Percentiles rank a stretch among this genome's conserved stretches.
These are phyloP conservation scores for Enteromius radiatus DNA, from an alignment of 2,797 vertebrate genomes.

Conservation along the genomic window DNA sequence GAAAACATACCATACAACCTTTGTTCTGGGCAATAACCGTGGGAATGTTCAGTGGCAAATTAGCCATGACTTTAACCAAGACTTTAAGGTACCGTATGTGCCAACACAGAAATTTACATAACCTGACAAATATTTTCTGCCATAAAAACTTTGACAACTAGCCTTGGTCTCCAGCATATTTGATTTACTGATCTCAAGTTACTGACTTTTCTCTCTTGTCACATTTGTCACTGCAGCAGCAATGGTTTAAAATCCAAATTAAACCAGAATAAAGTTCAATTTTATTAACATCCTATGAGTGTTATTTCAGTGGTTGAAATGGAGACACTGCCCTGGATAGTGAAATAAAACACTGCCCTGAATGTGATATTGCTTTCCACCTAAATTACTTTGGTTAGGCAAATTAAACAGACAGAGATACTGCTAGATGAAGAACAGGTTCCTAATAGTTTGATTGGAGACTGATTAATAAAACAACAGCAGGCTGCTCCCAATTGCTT, in stretches of 20 bases:
- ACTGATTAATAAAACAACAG: slow-evolving; percentile 11
- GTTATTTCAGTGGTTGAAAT: neutral
- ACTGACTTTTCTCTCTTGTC: neutral
- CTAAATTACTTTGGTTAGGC: slow-evolving; percentile 3
- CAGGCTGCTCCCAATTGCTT: neutral
- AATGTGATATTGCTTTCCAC: neutral
- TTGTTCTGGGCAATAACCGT: neutral
- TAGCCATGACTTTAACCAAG: neutral
- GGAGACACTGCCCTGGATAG: neutral
- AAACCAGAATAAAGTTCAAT: neutral
- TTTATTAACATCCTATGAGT: neutral
- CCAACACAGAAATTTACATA: neutral
- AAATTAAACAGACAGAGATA: slow-evolving; percentile 22
- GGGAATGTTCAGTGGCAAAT: neutral
- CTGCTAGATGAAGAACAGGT: slow-evolving; percentile 25
- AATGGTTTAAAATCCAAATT: neutral
- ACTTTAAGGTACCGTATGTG: neutral
- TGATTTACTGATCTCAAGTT: neutral
- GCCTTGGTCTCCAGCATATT: neutral
- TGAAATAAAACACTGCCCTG: neutral
- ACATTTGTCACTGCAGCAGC: neutral
- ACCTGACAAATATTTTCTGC: neutral
- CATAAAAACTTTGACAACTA: neutral
- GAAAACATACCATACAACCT: neutral
- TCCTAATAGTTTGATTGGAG: slow-evolving; percentile 21